These are phyloP conservation scores for Heteropelma amictum DNA, from an alignment of 2,888 invertebrate species.

Conservation along the genomic window DNA sequence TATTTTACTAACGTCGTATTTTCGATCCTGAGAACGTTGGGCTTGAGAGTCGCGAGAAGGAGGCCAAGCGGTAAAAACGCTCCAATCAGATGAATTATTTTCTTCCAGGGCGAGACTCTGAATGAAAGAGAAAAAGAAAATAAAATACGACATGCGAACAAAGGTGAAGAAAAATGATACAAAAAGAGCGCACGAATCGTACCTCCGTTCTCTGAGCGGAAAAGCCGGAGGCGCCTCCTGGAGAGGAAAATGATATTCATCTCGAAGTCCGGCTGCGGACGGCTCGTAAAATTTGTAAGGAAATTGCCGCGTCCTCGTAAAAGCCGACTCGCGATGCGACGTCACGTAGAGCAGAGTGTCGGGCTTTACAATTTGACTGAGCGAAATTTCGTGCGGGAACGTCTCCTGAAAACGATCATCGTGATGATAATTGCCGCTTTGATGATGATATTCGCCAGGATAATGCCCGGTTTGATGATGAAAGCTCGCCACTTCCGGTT, in stretches of 20 bases:
- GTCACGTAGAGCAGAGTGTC: slow-evolving; percentile 60
- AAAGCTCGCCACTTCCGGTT: slow-evolving; percentile 34
- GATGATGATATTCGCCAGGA: slow-evolving; percentile 8
- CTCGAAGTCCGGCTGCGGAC: slow-evolving; percentile 16
- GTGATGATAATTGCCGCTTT: background rate
- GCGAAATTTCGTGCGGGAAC: background rate
- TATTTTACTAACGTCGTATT: slow-evolving; percentile 44
- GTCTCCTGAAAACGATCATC: background rate
- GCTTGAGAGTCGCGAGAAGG: slow-evolving; percentile 85
- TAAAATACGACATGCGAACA: no score
- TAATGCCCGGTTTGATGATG: slow-evolving; percentile 23
- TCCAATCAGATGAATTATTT: slow-evolving; percentile 83
- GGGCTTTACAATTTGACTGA: slow-evolving; percentile 55
- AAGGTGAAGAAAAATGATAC: background rate
- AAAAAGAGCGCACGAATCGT: background rate
- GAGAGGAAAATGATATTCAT: slow-evolving; percentile 41
- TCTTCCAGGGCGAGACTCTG: slow-evolving; percentile 80
- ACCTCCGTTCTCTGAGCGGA: slow-evolving; percentile 48
- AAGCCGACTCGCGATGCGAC: slow-evolving; percentile 56
- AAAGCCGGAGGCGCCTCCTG: slow-evolving; percentile 41
- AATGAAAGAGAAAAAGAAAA: slow-evolving; percentile 29
- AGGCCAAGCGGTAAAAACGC: slow-evolving; percentile 86
- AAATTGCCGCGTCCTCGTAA: slow-evolving; percentile 63
- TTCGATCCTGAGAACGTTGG: slow-evolving; percentile 82
- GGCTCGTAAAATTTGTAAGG: slow-evolving; percentile 68